These are phyloP conservation scores for Protonibea diacanthus DNA, from an alignment of 2,797 vertebrate genomes.

Conservation along the genomic window DNA sequence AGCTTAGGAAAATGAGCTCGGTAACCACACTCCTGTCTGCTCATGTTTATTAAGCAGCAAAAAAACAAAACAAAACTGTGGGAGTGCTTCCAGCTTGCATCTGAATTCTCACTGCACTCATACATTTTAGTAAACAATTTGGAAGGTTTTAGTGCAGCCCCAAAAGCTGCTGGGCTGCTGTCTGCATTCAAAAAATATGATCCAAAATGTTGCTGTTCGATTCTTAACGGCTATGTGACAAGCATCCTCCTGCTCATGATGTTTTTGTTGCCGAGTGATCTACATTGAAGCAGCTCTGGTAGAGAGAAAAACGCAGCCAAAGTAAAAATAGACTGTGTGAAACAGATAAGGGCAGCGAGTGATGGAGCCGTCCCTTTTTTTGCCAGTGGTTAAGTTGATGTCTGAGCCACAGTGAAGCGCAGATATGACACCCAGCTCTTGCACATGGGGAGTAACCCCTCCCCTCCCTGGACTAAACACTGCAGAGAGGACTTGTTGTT, in stretches of 20 bases:
- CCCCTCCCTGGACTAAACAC: constrained; percentile 27
- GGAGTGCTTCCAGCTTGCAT: constrained; percentile 1
- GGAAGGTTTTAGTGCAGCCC: constrained; percentile 16
- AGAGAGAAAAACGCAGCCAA: constrained; percentile 16
- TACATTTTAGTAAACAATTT: constrained; percentile 36
- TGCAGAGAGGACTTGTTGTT: constrained; percentile 62
- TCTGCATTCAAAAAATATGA: constrained; percentile 13
- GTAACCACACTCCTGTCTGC: constrained; percentile 24
- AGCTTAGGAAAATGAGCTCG: constrained; percentile 34
- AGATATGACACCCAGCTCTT: constrained; percentile 64
- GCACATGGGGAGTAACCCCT: constrained; percentile 44
- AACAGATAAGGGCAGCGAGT: constrained; percentile 56
- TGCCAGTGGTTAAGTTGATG: constrained; percentile 56
- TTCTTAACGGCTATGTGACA: constrained; percentile 15
- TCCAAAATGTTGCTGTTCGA: not conserved
- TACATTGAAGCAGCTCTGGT: constrained; percentile 9
- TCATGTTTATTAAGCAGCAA: constrained; percentile 48
- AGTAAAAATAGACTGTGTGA: constrained; percentile 75
- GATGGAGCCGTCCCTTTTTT: constrained; percentile 43
- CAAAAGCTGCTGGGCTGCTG: constrained; percentile 1
- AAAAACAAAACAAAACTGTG: constrained; percentile 17
- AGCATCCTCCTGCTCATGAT: constrained; percentile 22
- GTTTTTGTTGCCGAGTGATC: constrained; percentile 25
- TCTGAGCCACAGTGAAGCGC: constrained; percentile 32
- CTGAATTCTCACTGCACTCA: constrained; percentile 28